A percentile compares a stretch with the other conserved stretches of the same genome.
phyloP scores from a whole-genome alignment of 2,113 vertebrate species.

The Myotis brandtii region DNA sequence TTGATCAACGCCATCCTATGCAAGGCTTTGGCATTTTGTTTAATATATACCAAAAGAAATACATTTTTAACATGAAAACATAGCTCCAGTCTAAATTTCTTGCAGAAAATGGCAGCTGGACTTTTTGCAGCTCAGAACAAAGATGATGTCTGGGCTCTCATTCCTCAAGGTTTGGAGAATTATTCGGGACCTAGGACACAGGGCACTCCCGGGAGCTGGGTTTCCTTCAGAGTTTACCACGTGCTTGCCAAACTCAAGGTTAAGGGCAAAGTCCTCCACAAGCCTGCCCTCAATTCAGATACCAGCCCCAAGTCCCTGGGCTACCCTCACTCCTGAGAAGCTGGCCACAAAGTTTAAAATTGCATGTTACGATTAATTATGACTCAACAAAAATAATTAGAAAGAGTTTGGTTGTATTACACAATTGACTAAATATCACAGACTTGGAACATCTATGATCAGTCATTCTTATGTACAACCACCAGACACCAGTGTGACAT shows the following conservation, averaged over 20 bases:
- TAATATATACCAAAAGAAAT: neutral
- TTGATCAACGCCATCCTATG: neutral
- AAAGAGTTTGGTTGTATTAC: neutral
- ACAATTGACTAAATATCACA: conserved; percentile 2
- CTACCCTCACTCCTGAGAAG: neutral
- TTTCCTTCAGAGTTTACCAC: neutral
- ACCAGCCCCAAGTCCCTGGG: neutral
- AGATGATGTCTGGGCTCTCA: neutral
- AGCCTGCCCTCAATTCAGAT: neutral
- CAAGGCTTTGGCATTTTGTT: neutral
- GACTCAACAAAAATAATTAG: conserved; percentile 56
- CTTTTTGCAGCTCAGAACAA: neutral
- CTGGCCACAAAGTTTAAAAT: conserved; percentile 12
- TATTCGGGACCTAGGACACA: neutral
- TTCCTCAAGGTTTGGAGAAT: neutral
- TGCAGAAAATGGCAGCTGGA: neutral
- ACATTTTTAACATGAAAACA: neutral
- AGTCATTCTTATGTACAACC: conserved; percentile 28
- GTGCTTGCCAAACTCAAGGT: neutral
- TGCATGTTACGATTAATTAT: neutral
- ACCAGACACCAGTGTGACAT: conserved; percentile 8
- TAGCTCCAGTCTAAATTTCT: neutral
- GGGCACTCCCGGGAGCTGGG: neutral
- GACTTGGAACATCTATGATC: neutral
- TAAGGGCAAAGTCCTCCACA: neutral